Conservation (phyloP, 2,888 invertebrate genomes). For the Pediacus dermestoides region DNA sequence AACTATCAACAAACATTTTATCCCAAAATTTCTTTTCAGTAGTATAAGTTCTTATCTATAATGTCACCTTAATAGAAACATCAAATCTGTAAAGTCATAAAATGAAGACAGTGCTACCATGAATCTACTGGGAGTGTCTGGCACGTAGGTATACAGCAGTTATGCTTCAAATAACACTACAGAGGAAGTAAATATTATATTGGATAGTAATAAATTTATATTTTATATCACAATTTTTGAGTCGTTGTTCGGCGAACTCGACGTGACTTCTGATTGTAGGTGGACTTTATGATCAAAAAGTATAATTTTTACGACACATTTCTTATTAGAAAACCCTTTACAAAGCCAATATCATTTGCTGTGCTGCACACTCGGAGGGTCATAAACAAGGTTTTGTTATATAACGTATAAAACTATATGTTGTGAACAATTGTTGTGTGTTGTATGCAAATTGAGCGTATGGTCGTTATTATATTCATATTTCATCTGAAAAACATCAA, state of each 20-base stretch:
- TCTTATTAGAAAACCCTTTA: slow-evolving; percentile 14
- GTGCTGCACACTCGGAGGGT: slow-evolving; percentile 7
- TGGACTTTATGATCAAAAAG: slow-evolving; percentile 24
- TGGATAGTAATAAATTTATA: slow-evolving; percentile 22
- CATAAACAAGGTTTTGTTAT: slow-evolving; percentile 12
- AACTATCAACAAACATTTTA: too few relatives aligned
- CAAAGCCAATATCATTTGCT: slow-evolving; percentile 11
- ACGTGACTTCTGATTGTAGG: slow-evolving; percentile 25
- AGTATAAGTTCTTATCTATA: too few relatives aligned
- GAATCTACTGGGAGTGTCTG: slow-evolving; percentile 26
- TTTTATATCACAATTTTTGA: slow-evolving; percentile 24
- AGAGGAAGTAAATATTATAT: slow-evolving; percentile 19
- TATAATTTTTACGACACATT: slow-evolving; percentile 16
- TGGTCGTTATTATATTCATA: too few relatives aligned
- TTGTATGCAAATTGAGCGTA: too few relatives aligned
- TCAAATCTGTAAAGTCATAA: slow-evolving; percentile 21
- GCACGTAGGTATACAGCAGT: slow-evolving; percentile 5
- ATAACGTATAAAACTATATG: too few relatives aligned
- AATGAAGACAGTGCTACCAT: slow-evolving; percentile 22
- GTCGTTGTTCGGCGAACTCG: slow-evolving; percentile 18
- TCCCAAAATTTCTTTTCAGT: too few relatives aligned
- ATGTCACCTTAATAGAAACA: too few relatives aligned
- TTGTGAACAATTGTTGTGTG: too few relatives aligned
- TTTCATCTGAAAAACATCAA: too few relatives aligned
- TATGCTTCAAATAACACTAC: slow-evolving; percentile 9